Evolutionary conservation across 2,797 vertebrate genomes (phyloP), one percentile per base, ranked within the genome.

Genomic region (Valencia hispanica): DNA sequence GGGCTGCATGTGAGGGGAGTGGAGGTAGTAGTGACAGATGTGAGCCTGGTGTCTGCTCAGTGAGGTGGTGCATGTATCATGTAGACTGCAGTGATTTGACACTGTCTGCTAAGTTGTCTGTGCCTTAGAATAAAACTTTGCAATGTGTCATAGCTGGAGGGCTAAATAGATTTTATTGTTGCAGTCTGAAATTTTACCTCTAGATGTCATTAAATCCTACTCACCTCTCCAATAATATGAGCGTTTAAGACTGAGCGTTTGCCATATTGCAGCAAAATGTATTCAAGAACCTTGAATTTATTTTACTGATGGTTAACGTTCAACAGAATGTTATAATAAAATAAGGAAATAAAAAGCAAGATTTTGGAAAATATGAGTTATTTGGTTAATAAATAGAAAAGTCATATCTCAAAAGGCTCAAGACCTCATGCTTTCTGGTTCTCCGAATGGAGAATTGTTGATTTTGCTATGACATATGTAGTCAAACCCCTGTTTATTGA

Each of bases 1-100:
- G 65, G 45, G 88, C 83, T 75, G 74, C 12, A 17, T 48, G n/a
- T 7, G 81, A 47, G 51, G 70, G 78, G 75, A 69, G 89, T 80
- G 72, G 77, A 75, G 70, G 77, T 68, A 32, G 75, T 3, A 68
- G 84, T 68, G 83, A 86, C 88, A 91, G 86, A 91, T 91, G 89
- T 75, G 77, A 82, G 70, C 70, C 77, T n/a, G 70, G 43, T 69
- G 86, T 88, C 63, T 15, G 61, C 75, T 83, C 59, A 1, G 66
- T 89, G 80, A 68, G 84, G 72, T 87, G 86, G 79, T 80, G 74
- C 22, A 63, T 85, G 80, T 80, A 82, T 86, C 77, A 41, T 86
- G 50, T 85, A 81, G 80, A 77, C 82, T 12, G 50, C 75, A 18
- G 85, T 66, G 88, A 92, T 83, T 87, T 79, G 85, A 91, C 75